These are phyloP conservation scores for Orchestia grillus DNA, from an alignment of 1,140 invertebrate genomes.

Conservation along the genomic window DNA sequence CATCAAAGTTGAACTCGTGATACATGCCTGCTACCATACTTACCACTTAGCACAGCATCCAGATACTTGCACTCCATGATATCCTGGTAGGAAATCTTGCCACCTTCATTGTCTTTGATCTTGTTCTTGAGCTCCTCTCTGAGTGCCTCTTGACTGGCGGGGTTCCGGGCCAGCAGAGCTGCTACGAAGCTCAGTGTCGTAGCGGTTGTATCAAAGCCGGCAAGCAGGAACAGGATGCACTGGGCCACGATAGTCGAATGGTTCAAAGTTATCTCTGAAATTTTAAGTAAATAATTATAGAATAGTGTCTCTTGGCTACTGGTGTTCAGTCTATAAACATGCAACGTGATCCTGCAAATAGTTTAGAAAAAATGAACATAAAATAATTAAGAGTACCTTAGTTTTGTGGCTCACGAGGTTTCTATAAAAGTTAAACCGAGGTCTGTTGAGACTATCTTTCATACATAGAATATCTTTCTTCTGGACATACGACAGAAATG, in stretches of 20 bases:
- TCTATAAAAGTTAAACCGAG: too few species aligned
- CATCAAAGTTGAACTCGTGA: neutral
- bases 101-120: conserved; percentile 37
- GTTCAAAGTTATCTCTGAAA: conserved; percentile 44
- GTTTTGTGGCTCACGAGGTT: too few species aligned
- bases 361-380: neutral
- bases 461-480: too few species aligned
- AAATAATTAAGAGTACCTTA: neutral
- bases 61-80: conserved; percentile 63
- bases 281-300: neutral
- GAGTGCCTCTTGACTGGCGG: conserved; percentile 65
- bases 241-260: conserved; percentile 69
- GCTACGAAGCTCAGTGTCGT: conserved; percentile 70
- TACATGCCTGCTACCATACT: neutral
- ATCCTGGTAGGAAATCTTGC: conserved; percentile 58
- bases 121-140: conserved; percentile 53
- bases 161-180: conserved; percentile 71
- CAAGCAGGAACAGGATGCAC: conserved; percentile 69
- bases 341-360: neutral
- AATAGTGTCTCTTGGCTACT: neutral
- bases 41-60: conserved; percentile 61
- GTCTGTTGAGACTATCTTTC: too few species aligned
- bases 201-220: conserved; percentile 74
- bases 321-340: neutral
- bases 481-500: too few species aligned